Conservation (phyloP, 2,888 invertebrate genomes). For the Atrina japonica region DNA sequence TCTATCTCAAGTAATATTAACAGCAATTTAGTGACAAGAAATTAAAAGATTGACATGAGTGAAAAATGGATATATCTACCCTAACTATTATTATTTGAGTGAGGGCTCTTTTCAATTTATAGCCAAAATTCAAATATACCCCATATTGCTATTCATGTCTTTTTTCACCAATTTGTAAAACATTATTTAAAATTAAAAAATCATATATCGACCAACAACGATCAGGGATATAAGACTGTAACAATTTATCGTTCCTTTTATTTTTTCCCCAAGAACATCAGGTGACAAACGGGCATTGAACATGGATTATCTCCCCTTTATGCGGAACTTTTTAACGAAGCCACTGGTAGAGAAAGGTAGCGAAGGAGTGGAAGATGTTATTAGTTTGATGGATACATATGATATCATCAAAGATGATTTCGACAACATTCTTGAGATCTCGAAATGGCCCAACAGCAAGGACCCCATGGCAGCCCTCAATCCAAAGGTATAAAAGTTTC, state of each 20-base stretch:
- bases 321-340: slow-evolving; percentile 88
- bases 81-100: too few species aligned
- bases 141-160: too few species aligned
- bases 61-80: too few species aligned
- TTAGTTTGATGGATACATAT: slow-evolving; percentile 91
- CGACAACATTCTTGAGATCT: slow-evolving; percentile 92
- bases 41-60: too few species aligned
- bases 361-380: slow-evolving; percentile 87
- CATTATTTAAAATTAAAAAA: too few species aligned
- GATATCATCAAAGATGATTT: slow-evolving; percentile 94
- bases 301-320: slow-evolving; percentile 91
- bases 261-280: slow-evolving; percentile 87
- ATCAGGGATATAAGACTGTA: too few species aligned
- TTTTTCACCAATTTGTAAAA: too few species aligned
- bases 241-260: slow-evolving; percentile 44
- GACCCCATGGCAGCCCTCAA: slow-evolving; percentile 88
- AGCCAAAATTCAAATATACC: too few species aligned
- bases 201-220: too few species aligned
- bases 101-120: too few species aligned
- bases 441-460: slow-evolving; percentile 87
- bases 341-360: slow-evolving; percentile 88
- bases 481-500: too few species aligned
- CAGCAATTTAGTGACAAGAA: background rate
- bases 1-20: background rate
- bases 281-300: slow-evolving; percentile 91